Evolutionary conservation across 2,113 vertebrate genomes (phyloP).

Genomic region (Prionailurus bengalensis): DNA sequence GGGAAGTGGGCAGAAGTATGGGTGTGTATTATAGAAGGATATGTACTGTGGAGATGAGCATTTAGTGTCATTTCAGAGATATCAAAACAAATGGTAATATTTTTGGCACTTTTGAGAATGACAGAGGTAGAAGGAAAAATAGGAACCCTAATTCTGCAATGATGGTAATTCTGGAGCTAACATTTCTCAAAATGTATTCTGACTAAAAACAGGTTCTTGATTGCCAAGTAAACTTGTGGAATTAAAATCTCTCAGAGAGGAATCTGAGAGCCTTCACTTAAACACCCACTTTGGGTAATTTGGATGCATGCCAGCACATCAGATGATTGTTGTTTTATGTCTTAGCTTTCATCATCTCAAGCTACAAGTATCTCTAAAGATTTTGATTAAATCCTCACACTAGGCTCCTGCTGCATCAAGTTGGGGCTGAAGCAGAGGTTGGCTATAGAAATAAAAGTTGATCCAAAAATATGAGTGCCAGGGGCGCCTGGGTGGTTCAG

Average conservation of each 20-base stretch:
- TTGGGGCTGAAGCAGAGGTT: neutral
- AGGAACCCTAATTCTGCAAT: neutral
- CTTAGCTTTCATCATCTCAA: neutral
- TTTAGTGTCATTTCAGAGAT: neutral
- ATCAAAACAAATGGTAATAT: neutral
- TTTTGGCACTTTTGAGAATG: slow-evolving; percentile 35
- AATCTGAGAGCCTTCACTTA: neutral
- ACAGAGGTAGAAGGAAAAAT: neutral
- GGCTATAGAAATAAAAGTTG: neutral
- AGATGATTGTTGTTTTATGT: neutral
- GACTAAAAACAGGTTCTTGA: neutral
- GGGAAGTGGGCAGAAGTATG: neutral
- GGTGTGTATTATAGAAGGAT: neutral
- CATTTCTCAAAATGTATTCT: neutral
- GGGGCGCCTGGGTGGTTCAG: neutral
- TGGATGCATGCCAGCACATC: neutral
- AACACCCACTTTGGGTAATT: neutral
- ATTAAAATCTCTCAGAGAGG: neutral
- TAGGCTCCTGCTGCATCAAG: neutral
- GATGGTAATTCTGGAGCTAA: neutral
- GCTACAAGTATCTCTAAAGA: neutral
- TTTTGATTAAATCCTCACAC: neutral
- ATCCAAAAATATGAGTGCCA: neutral
- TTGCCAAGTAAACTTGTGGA: neutral
- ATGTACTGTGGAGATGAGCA: neutral